Evolutionary conservation across 2,113 vertebrate species (phyloP).

Genomic region (Corythaeola cristata): DNA sequence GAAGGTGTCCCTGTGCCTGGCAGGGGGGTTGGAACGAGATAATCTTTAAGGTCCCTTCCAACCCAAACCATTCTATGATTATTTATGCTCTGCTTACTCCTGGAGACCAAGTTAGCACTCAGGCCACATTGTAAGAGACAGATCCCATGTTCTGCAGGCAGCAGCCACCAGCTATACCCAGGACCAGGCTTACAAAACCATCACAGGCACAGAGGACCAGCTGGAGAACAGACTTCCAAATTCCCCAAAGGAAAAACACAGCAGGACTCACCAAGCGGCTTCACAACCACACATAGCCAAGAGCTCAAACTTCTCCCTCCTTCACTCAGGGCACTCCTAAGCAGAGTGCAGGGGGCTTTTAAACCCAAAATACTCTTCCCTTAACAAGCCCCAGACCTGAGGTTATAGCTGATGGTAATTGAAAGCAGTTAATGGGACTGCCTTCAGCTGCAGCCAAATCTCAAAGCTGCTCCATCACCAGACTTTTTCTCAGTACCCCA

Average conservation of each 20-base stretch:
- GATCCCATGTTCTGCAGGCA: rapidly evolving
- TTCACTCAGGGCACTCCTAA: rapidly evolving
- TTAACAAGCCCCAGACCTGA: background rate
- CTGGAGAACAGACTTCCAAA: background rate
- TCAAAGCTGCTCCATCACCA: background rate
- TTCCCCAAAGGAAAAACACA: background rate
- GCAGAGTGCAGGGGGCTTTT: rapidly evolving
- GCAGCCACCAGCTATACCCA: background rate
- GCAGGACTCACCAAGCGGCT: background rate
- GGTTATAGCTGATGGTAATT: background rate
- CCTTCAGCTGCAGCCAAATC: background rate
- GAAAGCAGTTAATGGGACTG: background rate
- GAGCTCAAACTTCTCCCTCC: background rate
- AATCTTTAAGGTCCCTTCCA: too few species aligned
- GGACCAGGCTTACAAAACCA: background rate
- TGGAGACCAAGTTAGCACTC: background rate
- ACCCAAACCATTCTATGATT: too few species aligned
- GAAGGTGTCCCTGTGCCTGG: too few species aligned
- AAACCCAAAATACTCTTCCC: background rate
- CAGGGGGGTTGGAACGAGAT: too few species aligned
- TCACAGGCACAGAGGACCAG: background rate
- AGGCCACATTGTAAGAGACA: background rate
- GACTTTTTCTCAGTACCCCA: background rate
- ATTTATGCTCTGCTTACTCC: background rate
- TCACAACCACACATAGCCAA: rapidly evolving